phyloP scores from a whole-genome alignment of 2,797 vertebrate genomes.

The Anabas testudineus region DNA sequence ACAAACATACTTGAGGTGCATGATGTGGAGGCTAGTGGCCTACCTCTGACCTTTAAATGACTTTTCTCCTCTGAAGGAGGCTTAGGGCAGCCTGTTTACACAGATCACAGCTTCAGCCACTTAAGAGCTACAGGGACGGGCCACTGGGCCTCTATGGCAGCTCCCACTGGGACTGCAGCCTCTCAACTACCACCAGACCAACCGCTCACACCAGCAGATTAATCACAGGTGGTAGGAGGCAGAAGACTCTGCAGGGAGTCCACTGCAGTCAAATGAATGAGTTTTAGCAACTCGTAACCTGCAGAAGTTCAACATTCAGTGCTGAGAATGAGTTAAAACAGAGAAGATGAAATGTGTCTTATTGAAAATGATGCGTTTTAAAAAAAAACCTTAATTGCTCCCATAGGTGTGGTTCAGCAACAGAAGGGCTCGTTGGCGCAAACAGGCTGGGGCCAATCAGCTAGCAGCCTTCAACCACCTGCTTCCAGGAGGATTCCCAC shows the following conservation, averaged over 20 bases:
- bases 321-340: background rate
- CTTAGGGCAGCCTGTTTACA: conserved; percentile 82
- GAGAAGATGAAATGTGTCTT: background rate
- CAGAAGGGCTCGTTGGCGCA: conserved; percentile 95
- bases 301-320: background rate
- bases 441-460: conserved; percentile 97
- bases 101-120: conserved; percentile 83
- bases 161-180: conserved; percentile 70
- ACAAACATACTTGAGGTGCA: conserved; percentile 72
- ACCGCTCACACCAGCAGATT: conserved; percentile 57
- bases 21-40: conserved; percentile 64
- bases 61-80: conserved; percentile 74
- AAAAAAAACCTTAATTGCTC: background rate
- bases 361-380: background rate
- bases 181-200: conserved; percentile 36
- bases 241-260: conserved; percentile 2
- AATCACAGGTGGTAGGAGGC: conserved; percentile 69
- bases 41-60: conserved; percentile 80
- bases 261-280: background rate
- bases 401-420: conserved; percentile 98
- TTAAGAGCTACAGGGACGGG: conserved; percentile 80
- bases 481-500: conserved; percentile 95
- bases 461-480: conserved; percentile 97
- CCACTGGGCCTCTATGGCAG: conserved; percentile 58
- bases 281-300: background rate